Percentiles rank a stretch among this genome's conserved stretches.
These are phyloP conservation scores for Merops nubicus DNA, from an alignment of 2,113 vertebrate species.

Conservation along the genomic window DNA sequence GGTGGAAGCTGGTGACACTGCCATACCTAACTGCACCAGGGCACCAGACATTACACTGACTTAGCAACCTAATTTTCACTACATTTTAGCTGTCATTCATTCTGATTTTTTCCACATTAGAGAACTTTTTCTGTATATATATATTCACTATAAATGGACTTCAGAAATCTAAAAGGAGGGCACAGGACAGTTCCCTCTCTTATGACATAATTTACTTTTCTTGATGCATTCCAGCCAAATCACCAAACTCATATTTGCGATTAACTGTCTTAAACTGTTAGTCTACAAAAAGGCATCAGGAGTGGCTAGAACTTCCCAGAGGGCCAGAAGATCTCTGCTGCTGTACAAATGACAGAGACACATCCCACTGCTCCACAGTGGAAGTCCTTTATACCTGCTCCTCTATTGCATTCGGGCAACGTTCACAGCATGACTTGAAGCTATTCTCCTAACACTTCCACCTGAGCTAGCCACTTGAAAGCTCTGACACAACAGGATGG, in stretches of 20 bases:
- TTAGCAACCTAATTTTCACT: background rate
- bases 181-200: background rate
- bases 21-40: background rate
- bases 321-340: background rate
- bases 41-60: background rate
- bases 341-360: background rate
- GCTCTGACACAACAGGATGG: background rate
- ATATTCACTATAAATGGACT: background rate
- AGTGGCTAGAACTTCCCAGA: background rate
- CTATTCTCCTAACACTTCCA: background rate
- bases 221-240: background rate
- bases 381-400: background rate
- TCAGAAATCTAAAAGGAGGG: background rate
- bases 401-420: background rate
- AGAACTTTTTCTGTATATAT: background rate
- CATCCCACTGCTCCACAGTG: background rate
- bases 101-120: background rate
- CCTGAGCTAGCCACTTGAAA: background rate
- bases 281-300: background rate
- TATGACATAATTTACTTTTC: background rate
- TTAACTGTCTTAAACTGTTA: background rate
- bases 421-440: background rate
- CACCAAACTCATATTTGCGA: background rate
- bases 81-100: background rate
- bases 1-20: background rate